phyloP scores from a whole-genome alignment of 2,113 vertebrate genomes.

The Ammodytes marinus region DNA sequence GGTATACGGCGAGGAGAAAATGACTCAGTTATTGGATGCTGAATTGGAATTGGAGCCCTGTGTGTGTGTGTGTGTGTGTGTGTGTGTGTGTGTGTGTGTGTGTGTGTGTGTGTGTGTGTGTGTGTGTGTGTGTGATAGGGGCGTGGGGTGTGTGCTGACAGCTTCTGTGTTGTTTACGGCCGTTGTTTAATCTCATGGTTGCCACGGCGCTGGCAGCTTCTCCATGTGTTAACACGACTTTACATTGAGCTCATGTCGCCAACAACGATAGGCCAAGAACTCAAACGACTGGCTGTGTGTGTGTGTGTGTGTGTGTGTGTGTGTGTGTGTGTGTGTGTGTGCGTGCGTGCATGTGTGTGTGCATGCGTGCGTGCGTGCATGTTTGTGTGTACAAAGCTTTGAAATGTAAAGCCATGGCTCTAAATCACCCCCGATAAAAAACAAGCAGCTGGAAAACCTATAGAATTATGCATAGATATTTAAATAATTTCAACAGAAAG shows the following conservation, averaged over 20 bases:
- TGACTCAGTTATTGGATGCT: slow-evolving; percentile 42
- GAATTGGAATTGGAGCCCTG: slow-evolving; percentile 25
- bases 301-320: neutral
- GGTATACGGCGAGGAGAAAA: slow-evolving; percentile 16
- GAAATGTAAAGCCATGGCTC: neutral
- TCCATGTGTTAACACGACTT: slow-evolving; percentile 33
- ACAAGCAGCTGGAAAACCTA: slow-evolving; percentile 27
- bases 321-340: neutral
- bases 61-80: neutral
- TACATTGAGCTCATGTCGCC: slow-evolving; percentile 30
- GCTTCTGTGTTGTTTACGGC: too few relatives aligned
- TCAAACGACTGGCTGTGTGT: slow-evolving; percentile 11
- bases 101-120: too few relatives aligned
- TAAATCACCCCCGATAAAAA: slow-evolving; percentile 31
- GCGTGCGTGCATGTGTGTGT: neutral
- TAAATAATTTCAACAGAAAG: slow-evolving; percentile 15
- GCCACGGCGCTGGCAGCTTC: slow-evolving; percentile 9
- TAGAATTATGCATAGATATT: slow-evolving; percentile 58
- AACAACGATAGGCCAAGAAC: neutral
- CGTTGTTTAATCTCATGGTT: slow-evolving; percentile 6
- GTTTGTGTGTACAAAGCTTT: slow-evolving; percentile 10
- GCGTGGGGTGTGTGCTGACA: neutral
- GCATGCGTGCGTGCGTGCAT: neutral
- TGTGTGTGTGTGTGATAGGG: too few relatives aligned
- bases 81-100: neutral